Evolutionary conservation across 35 echinoderm and acorn worm genomes (phyloP), one percentile per base, ranked within the genome.

Genomic region (Anneissia japonica): DNA sequence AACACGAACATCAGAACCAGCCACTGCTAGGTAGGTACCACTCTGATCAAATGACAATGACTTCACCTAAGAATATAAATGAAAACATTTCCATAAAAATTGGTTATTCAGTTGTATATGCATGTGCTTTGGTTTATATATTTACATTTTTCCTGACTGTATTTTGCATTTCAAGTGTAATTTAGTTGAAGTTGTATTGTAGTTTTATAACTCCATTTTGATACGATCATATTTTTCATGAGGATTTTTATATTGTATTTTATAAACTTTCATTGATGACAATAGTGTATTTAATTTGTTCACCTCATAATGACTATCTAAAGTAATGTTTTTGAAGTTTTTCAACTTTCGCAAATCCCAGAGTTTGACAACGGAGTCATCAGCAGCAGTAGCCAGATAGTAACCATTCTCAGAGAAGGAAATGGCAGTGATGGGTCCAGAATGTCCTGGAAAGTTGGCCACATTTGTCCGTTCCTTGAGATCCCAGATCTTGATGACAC

Each of bases 401-500:
- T 99, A 99, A 82, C 96, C 96, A 36, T 99, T 99, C 87, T 99
- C 96, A 1, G 96, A 99, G 92, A 99, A 99, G 0, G 96, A 86
- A 34, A 99, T 83, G n/a, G 96, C 96, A 4, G 96, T 93, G 86
- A 99, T 92, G 32, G 96, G 96, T 46, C 96, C 96, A 23, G 96
- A 99, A 75, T 99, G 96, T 28, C 96, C 96, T 3, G 96, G 96
- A 81, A 99, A 99, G 81, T 93, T 99, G 46, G 96, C 96, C 38
- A 99, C 96, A 45, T 99, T 99, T 41, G 91, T 93, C 0, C 96
- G 86, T 55, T 99, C 96, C 75, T 99, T 99, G 81, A 99, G 83
- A 85, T 99, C 92, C 96, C 96, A 99, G 73, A 99, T 99, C 79
- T 99, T 99, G 89, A 99, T 99, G 89, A 99, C 87, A 46, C 96